Conservation (phyloP, 2,113 vertebrate genomes). For the Nematolebias whitei region DNA sequence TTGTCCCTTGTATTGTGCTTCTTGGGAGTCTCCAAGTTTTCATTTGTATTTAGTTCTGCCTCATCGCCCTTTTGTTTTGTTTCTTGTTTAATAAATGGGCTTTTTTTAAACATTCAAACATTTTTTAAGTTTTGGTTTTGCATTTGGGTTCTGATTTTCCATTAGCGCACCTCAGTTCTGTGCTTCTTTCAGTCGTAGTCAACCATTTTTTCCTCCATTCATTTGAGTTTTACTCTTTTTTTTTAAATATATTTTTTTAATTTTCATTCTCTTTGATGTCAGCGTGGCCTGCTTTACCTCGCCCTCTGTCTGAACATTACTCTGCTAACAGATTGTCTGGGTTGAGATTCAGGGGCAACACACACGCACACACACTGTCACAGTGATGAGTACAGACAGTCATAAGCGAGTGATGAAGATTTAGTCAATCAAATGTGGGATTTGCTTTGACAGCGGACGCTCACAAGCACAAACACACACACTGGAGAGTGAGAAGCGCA, state of each 20-base stretch:
- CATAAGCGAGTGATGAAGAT: slow-evolving; percentile 32
- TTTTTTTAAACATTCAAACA: no score
- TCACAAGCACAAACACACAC: not conserved
- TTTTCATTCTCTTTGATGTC: slow-evolving; percentile 20
- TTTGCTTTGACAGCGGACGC: slow-evolving; percentile 30
- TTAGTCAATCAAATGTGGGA: slow-evolving; percentile 50
- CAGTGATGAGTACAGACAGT: slow-evolving; percentile 4
- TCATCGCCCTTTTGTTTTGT: no score
- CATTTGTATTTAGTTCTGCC: no score
- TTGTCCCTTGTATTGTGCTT: no score
- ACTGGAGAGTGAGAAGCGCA: slow-evolving; percentile 17
- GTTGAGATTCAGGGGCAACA: slow-evolving; percentile 13
- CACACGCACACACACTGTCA: slow-evolving; percentile 6
- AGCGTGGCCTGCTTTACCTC: slow-evolving; percentile 2
- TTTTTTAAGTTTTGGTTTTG: no score
- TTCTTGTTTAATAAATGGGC: no score
- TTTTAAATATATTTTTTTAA: slow-evolving; percentile 4
- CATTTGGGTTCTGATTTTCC: no score
- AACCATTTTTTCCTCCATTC: not conserved
- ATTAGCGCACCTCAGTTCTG: slow-evolving; percentile 10
- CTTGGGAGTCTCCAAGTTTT: no score
- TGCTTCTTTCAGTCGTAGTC: slow-evolving; percentile 30
- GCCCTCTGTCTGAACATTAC: not conserved
- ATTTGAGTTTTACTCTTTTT: slow-evolving; percentile 17
- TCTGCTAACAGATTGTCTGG: slow-evolving; percentile 1